Evolutionary conservation across 2,113 vertebrate species (phyloP).

Genomic region (Apus apus): DNA sequence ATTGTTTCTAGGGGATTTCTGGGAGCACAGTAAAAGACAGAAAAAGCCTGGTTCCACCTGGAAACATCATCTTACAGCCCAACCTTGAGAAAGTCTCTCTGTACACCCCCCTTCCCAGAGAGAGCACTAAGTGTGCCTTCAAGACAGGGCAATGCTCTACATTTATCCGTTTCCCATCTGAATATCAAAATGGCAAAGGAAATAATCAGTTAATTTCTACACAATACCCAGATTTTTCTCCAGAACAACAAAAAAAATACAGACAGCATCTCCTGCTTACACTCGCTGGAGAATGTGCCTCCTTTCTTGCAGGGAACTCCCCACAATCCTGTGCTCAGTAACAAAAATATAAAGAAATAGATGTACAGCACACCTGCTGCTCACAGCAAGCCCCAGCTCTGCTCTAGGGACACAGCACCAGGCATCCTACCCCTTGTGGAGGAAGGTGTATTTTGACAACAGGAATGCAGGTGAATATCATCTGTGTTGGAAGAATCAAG

Average conservation of each 20-base stretch:
- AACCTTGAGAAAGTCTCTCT: neutral
- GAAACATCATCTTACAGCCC: neutral
- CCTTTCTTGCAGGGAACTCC: neutral
- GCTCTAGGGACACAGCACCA: no score
- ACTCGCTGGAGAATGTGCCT: rapidly evolving
- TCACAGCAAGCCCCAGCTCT: neutral
- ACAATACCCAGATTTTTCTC: rapidly evolving
- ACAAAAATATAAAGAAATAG: no score
- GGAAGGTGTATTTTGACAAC: neutral
- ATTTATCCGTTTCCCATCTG: neutral
- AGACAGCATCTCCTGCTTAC: neutral
- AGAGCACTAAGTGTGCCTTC: rapidly evolving
- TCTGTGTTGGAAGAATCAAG: neutral
- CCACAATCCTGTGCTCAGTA: rapidly evolving
- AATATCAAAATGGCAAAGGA: neutral
- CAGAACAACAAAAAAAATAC: rapidly evolving
- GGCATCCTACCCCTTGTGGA: neutral
- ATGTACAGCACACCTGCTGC: no score
- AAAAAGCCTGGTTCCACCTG: neutral
- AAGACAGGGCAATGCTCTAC: rapidly evolving
- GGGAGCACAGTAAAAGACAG: neutral
- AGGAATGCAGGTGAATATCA: rapidly evolving
- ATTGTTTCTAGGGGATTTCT: neutral
- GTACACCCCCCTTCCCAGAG: neutral
- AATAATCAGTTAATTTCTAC: rapidly evolving